Base-by-base conservation (phyloP, 2,888 invertebrate species). In the Alloplasta piceator region DNA sequence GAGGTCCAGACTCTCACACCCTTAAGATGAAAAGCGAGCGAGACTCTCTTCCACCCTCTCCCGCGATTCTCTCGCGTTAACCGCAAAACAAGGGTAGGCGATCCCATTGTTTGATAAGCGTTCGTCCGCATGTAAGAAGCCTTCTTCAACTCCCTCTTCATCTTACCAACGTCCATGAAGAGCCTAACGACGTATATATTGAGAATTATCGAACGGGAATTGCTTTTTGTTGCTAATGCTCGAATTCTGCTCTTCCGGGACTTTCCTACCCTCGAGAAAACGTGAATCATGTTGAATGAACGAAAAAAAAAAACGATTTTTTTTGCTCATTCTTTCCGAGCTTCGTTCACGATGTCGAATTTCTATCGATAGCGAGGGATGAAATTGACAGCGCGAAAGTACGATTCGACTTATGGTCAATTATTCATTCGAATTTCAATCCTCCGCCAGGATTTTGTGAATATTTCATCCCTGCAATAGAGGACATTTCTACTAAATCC, bases 81-180 rank as follows among this genome's bases (percentile, higher is more conserved):
- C 85, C 85, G 84, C 90, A 86, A 88, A 90, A 89, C 89, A 89
- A 85, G 84, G 89, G 90, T 91, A 26, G 26, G 86, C 89, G 87
- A 88, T 89, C 90, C 91, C 89, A 91, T 91, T 91, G 91, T 91
- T 90, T 86, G 89, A 86, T 88, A 89, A 90, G 89, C 89, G 88
- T 86, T 89, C 87, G 86, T 84, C 88, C 88, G 46, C 46, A 55
- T 12, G 86, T 87, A 87, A 88, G 86, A 80, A 80, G 67, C 77
- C 61, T 78, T 61, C 72, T 75, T 61, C 76, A 63, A 76, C 77
- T 26, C 26, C 73, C 67, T 86, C 82, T 81, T 84, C 86, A 87
- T 85, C 85, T 83, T 66, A 83, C 85, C 7, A 26, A 39, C n/a
- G 6, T 46, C 83, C 87, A 64, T 56, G 46, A 3, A 56, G 66